Percentiles rank a stretch among this genome's conserved stretches.
Conservation (phyloP, 2,888 invertebrate species). For the Phortica okadai region DNA sequence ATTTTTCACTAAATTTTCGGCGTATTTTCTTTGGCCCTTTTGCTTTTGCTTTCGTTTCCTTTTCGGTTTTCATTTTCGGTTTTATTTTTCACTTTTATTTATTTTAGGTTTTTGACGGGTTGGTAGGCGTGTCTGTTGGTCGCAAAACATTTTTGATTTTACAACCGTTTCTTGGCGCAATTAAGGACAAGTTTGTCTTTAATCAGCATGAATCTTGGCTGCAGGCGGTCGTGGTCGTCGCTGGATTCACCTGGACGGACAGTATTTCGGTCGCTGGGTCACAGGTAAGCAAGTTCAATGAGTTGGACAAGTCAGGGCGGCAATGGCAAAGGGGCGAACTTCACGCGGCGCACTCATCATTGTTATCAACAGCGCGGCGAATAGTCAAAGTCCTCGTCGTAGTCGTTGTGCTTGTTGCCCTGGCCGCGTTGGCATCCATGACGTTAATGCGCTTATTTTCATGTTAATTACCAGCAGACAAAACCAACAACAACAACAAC, state of each 20-base stretch:
- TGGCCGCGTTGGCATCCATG: slow-evolving; percentile 47
- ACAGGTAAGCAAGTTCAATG: not conserved
- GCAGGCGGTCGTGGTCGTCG: not conserved
- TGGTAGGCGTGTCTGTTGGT: not conserved
- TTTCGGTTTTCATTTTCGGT: not conserved
- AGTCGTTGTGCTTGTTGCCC: not conserved
- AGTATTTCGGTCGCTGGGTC: not conserved
- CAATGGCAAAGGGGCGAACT: not conserved
- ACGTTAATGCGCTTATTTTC: slow-evolving; percentile 66
- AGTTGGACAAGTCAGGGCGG: not conserved
- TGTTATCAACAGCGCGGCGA: not conserved
- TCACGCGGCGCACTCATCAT: not conserved
- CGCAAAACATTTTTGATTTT: not conserved
- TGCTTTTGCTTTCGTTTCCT: not conserved
- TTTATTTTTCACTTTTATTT: not conserved
- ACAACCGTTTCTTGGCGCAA: not conserved
- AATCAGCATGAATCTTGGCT: not conserved
- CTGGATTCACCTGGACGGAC: not conserved
- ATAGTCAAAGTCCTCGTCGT: not conserved
- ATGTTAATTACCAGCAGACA: slow-evolving; percentile 66
- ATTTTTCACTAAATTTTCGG: too few species aligned
- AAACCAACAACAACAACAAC: slow-evolving; percentile 26
- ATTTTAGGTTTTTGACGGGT: not conserved
- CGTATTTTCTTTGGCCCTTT: too few species aligned
- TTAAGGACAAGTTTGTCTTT: slow-evolving; percentile 5